phyloP scores from a whole-genome alignment of 2,888 invertebrate genomes.

The Watsonalla cultraria region DNA sequence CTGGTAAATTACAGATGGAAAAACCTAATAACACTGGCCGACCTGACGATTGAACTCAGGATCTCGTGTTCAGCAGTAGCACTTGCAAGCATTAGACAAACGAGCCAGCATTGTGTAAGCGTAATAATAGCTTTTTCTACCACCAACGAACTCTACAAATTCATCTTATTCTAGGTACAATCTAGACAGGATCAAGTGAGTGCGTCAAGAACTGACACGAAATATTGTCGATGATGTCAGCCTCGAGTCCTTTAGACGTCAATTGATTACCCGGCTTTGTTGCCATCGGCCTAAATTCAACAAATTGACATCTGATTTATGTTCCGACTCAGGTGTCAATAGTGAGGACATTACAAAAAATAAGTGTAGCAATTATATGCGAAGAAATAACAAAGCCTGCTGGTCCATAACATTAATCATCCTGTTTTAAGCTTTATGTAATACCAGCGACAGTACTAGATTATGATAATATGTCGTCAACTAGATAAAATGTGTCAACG shows the following conservation, averaged over 20 bases:
- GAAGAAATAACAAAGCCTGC: conserved; percentile 52
- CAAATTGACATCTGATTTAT: conserved; percentile 73
- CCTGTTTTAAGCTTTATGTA: conserved; percentile 44
- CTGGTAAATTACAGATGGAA: too few relatives aligned
- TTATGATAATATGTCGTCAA: conserved; percentile 30
- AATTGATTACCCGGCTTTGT: conserved; percentile 59
- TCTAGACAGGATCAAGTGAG: conserved; percentile 40
- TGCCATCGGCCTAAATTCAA: conserved; percentile 52
- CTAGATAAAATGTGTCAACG: conserved; percentile 21
- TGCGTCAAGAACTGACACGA: conserved; percentile 44
- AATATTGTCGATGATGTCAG: conserved; percentile 56
- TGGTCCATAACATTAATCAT: conserved; percentile 59
- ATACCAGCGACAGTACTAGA: conserved; percentile 46
- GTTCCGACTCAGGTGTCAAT: conserved; percentile 64
- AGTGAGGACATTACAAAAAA: conserved; percentile 52
- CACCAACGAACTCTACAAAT: conserved; percentile 27
- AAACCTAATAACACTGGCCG: too few relatives aligned
- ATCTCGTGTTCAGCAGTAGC: too few relatives aligned
- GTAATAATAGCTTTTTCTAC: conserved; percentile 26
- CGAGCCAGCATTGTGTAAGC: not conserved
- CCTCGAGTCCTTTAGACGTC: conserved; percentile 43
- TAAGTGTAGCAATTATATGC: conserved; percentile 55
- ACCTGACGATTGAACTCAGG: too few relatives aligned
- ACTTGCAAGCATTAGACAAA: too few relatives aligned
- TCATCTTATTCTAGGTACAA: conserved; percentile 32